Base-by-base conservation (phyloP, 2,888 invertebrate species). In the Stenchaetothrips biformis region DNA sequence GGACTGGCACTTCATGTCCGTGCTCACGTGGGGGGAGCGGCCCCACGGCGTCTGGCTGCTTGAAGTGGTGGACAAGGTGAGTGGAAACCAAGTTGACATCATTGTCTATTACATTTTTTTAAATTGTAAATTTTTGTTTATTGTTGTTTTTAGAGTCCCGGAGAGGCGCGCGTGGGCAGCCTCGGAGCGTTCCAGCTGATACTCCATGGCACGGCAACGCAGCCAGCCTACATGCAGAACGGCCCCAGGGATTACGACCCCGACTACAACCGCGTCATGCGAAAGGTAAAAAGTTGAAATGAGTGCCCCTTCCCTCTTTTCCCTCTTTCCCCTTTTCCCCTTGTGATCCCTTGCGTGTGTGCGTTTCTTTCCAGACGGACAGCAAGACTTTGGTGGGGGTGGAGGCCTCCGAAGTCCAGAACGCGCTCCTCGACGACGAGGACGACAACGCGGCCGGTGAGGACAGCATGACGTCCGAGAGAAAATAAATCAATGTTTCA, bases 21-120 rank as follows among this genome's bases (percentile, higher is more conserved):
- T 96, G 0, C 95, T 94, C 83, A 94, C 93, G 0, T 98, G 97
- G 97, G 96, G 95, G 0, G 97, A 97, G 87, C 87, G 90, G 82
- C 92, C 95, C 0, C 85, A 85, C 13, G 97, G 97, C 0, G 84
- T 87, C 21, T 94, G 94, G 94, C 89, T 84, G 7, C 84, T 91
- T 77, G 85, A 86, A 79, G 86, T 89, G 81, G 83, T 85, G 59
- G 90, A 90, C 82, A 83, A 86, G 84, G 90, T 89, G 85, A 84
- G 84, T 83, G 81, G 53, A 18, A 11, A 18, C 53, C 8, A 18
- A 9, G 11, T 8, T 21, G 7, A 67, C 67, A 67, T 62, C 62
- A n/a, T 7, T 67, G 4, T n/a, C 67, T 3, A 4, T 13, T 13
- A 4, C 11, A 18, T 4, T 16, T 16, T 6, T 16, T 13, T 53